Conservation (phyloP, 35 echinoderm and acorn worm genomes). For the Nesometra sesokonis region DNA sequence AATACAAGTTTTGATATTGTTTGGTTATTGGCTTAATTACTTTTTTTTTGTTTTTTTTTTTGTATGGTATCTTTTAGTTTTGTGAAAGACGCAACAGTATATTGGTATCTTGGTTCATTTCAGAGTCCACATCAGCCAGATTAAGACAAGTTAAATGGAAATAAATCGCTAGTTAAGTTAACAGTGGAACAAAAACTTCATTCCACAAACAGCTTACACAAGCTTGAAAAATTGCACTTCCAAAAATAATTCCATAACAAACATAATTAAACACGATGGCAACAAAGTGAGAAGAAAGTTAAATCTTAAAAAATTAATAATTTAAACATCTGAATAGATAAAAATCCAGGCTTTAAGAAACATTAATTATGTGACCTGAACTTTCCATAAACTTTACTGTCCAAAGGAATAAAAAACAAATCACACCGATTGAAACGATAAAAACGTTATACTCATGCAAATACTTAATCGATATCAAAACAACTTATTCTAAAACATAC, state of each 20-base stretch:
- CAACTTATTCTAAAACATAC: background rate
- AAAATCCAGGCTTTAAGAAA: background rate
- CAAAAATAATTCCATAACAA: background rate
- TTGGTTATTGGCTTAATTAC: background rate
- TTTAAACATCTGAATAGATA: background rate
- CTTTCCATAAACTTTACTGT: background rate
- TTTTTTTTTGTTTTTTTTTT: background rate
- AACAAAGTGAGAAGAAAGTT: background rate
- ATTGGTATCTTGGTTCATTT: background rate
- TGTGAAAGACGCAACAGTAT: background rate
- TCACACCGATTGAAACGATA: background rate
- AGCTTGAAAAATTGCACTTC: background rate
- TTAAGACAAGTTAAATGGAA: background rate
- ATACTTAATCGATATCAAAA: background rate
- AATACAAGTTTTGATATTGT: background rate
- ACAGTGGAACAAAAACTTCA: background rate
- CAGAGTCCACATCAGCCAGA: background rate
- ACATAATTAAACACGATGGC: background rate
- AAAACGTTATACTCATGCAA: background rate
- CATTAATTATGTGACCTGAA: background rate
- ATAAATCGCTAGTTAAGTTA: background rate
- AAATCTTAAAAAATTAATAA: background rate
- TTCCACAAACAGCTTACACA: background rate
- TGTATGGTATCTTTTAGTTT: background rate
- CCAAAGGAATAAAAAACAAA: background rate